Conservation (phyloP, 2,797 vertebrate genomes). For the Manis crassicaudata region DNA sequence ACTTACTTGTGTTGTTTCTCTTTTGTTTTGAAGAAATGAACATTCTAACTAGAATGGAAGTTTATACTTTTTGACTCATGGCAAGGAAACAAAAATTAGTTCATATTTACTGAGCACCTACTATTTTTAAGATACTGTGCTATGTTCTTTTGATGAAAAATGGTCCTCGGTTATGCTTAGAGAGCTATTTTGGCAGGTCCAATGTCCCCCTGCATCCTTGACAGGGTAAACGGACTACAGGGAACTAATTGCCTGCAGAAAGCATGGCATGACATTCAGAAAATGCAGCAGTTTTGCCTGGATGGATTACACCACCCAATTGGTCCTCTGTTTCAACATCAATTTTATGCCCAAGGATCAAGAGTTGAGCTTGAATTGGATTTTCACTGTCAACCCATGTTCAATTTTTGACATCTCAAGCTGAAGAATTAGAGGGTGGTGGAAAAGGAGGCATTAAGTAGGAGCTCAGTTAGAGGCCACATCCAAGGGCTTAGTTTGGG, state of each 20-base stretch:
- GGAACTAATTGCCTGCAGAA: not conserved
- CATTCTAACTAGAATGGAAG: slow-evolving; percentile 26
- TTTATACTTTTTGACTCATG: slow-evolving; percentile 67
- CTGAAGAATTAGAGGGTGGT: slow-evolving; percentile 14
- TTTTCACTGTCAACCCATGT: not conserved
- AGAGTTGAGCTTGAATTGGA: slow-evolving; percentile 20
- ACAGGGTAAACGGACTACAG: not conserved
- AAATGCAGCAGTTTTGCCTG: not conserved
- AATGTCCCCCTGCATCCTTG: not conserved
- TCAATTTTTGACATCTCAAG: slow-evolving; percentile 53
- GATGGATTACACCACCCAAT: not conserved
- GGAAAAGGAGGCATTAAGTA: slow-evolving; percentile 35
- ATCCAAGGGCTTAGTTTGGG: not conserved
- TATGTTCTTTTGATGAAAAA: slow-evolving; percentile 20
- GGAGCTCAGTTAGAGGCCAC: not conserved
- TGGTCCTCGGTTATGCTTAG: not conserved
- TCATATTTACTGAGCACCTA: not conserved
- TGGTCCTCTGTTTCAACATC: not conserved
- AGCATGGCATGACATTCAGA: not conserved
- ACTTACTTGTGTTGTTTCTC: slow-evolving; percentile 54
- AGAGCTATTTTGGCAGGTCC: not conserved
- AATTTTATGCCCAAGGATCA: not conserved
- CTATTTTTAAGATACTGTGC: not conserved
- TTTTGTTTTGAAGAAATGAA: slow-evolving; percentile 55
- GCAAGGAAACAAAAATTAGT: slow-evolving; percentile 41